phyloP scores from a whole-genome alignment of 2,113 vertebrate genomes.

The Pteronura brasiliensis region DNA sequence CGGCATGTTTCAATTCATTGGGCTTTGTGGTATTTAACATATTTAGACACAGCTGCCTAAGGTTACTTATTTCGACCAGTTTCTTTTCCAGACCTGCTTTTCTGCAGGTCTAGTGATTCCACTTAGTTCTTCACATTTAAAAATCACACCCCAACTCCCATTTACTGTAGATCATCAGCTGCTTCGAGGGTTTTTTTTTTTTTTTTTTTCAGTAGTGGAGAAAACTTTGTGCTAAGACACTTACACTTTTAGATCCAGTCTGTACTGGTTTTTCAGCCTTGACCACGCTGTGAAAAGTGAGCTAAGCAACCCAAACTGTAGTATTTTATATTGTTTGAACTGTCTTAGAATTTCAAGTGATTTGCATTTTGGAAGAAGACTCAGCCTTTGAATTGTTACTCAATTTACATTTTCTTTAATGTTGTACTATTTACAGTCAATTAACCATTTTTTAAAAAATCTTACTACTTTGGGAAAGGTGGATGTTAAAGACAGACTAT shows the following conservation, averaged over 20 bases:
- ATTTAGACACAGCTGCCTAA: neutral
- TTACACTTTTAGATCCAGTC: neutral
- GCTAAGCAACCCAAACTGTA: neutral
- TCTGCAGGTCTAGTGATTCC: neutral
- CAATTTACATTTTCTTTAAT: neutral
- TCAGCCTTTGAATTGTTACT: neutral
- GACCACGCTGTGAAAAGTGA: neutral
- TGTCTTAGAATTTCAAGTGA: neutral
- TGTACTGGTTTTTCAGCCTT: neutral
- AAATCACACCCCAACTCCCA: neutral
- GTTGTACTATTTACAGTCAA: neutral
- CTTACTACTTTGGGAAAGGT: neutral
- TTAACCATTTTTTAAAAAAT: neutral
- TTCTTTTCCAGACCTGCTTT: neutral
- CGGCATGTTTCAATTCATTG: neutral
- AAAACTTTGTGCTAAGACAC: neutral
- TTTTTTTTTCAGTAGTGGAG: neutral
- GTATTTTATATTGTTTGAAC: conserved; percentile 8
- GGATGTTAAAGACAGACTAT: neutral
- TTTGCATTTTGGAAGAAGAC: conserved; percentile 24
- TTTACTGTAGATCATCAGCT: neutral
- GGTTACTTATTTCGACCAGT: neutral
- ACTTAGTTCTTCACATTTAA: neutral
- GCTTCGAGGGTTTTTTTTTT: neutral
- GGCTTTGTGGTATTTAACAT: neutral